Conservation (phyloP, 1,140 invertebrate genomes). For the Venturia canescens region DNA sequence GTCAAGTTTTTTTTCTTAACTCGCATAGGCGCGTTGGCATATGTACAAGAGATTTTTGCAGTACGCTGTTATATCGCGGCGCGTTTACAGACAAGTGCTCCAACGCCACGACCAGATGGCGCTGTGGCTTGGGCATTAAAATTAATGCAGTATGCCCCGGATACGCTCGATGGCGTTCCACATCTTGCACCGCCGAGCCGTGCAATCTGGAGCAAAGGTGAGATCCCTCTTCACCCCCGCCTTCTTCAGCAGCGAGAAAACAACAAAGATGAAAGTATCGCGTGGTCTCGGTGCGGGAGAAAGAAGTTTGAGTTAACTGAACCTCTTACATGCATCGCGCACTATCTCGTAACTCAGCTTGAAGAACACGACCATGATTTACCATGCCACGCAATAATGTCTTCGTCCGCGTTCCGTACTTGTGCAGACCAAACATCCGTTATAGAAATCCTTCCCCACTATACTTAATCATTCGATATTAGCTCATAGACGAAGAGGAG, state of each 20-base stretch:
- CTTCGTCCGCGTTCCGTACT: neutral
- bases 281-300: neutral
- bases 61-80: neutral
- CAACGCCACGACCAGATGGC: slow-evolving; percentile 19
- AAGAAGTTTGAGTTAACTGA: neutral
- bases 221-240: slow-evolving; percentile 55
- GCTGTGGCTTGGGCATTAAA: slow-evolving; percentile 35
- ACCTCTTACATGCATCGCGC: neutral
- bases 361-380: neutral
- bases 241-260: slow-evolving; percentile 25
- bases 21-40: neutral
- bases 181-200: slow-evolving; percentile 57
- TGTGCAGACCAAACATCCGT: neutral
- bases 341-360: neutral
- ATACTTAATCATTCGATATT: neutral
- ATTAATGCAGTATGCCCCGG: slow-evolving; percentile 59
- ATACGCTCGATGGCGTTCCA: slow-evolving; percentile 64
- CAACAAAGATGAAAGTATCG: neutral
- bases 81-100: neutral
- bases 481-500: neutral
- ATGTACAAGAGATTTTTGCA: neutral
- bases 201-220: slow-evolving; percentile 65
- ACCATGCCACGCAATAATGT: slow-evolving; percentile 9
- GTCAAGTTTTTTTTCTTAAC: neutral
- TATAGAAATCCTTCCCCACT: neutral